phyloP scores from a whole-genome alignment of 1,140 invertebrate genomes.

The Lineus longissimus region DNA sequence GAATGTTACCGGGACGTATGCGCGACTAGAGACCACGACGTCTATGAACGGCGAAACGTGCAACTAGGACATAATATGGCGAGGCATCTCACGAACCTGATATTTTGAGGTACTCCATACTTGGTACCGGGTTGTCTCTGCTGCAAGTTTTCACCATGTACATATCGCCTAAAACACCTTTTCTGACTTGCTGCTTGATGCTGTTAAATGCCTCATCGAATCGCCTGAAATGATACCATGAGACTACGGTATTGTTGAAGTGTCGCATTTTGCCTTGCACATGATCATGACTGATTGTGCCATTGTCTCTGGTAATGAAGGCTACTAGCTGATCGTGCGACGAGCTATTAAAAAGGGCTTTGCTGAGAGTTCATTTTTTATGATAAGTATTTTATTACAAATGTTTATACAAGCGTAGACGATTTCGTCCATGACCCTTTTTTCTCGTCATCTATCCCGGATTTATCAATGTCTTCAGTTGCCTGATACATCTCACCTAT shows the following conservation, averaged over 20 bases:
- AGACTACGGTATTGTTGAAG: no score
- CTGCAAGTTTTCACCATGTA: slow-evolving; percentile 62
- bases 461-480: not conserved
- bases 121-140: slow-evolving; percentile 63
- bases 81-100: slow-evolving; percentile 53
- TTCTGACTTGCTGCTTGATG: slow-evolving; percentile 56
- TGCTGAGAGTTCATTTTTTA: no score
- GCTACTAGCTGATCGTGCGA: no score
- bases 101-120: slow-evolving; percentile 59
- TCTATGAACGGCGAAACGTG: no score
- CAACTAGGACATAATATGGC: no score
- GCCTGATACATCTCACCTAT: slow-evolving; percentile 39
- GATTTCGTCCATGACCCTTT: not conserved
- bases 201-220: slow-evolving; percentile 63
- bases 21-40: no score
- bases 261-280: no score
- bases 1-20: no score
- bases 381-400: not conserved
- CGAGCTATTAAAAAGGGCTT: no score
- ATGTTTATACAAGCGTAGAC: not conserved
- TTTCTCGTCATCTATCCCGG: not conserved
- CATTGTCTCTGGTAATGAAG: no score
- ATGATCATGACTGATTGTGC: no score
- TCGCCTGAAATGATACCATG: slow-evolving; percentile 48
- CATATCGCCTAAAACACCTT: slow-evolving; percentile 62